Percentiles rank a stretch among this genome's conserved stretches.
These are phyloP conservation scores for Lathronympha strigana DNA, from an alignment of 2,888 invertebrate species.

Conservation along the genomic window DNA sequence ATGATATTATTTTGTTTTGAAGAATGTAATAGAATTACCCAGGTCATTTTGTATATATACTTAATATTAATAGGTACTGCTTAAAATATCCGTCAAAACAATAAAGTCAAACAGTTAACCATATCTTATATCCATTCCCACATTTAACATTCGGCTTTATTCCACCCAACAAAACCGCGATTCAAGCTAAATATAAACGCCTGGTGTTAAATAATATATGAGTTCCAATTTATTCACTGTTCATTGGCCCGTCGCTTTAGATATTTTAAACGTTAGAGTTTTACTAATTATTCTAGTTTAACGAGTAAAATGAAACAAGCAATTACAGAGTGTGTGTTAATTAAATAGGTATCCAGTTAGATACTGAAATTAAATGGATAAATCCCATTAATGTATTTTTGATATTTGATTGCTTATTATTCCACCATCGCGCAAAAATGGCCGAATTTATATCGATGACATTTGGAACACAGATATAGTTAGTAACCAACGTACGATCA, in stretches of 20 bases:
- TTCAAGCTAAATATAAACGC: constrained; percentile 8
- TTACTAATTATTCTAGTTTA: neutral
- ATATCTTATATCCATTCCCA: neutral
- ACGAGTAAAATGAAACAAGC: neutral
- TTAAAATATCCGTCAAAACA: neutral
- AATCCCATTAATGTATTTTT: neutral
- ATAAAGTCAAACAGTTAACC: neutral
- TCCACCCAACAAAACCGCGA: constrained; percentile 9
- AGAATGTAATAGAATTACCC: no score
- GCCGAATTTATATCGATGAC: no score
- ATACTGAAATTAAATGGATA: neutral
- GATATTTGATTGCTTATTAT: no score
- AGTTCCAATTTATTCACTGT: constrained; percentile 8
- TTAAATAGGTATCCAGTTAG: neutral
- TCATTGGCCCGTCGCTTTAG: neutral
- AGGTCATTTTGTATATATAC: no score
- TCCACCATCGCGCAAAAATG: no score
- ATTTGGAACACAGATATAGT: no score
- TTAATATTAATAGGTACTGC: neutral
- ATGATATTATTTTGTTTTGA: no score
- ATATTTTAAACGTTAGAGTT: neutral
- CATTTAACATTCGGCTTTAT: constrained; percentile 8
- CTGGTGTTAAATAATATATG: constrained; percentile 19
- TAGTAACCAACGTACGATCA: no score
- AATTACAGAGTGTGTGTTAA: neutral